These are phyloP conservation scores for Thinocorus orbignyianus DNA, from an alignment of 2,113 vertebrate species.

Conservation along the genomic window DNA sequence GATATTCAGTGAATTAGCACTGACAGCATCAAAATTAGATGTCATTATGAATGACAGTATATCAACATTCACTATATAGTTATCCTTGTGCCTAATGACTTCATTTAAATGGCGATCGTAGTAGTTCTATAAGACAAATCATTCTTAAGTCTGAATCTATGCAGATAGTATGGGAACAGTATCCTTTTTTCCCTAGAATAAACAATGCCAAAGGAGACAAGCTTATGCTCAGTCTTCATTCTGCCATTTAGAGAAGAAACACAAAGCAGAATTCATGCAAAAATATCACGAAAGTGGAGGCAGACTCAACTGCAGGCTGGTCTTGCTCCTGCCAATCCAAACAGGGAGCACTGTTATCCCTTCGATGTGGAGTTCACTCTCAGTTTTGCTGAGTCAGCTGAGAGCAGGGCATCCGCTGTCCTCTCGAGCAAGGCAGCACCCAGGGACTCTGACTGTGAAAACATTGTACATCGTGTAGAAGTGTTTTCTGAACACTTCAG, in stretches of 20 bases:
- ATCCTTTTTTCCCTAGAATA: neutral
- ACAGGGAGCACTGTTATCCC: neutral
- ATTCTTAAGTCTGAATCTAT: neutral
- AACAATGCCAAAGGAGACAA: neutral
- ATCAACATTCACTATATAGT: neutral
- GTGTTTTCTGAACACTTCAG: neutral
- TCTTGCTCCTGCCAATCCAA: neutral
- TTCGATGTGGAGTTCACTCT: neutral
- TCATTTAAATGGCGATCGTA: neutral
- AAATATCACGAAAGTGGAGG: neutral
- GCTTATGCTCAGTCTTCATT: neutral
- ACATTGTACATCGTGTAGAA: neutral
- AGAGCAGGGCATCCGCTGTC: neutral
- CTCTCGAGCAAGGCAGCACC: neutral
- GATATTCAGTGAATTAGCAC: neutral
- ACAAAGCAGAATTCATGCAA: neutral
- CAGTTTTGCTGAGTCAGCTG: neutral
- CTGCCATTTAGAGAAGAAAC: neutral
- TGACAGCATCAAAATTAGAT: neutral
- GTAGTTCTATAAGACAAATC: neutral
- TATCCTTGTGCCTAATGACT: neutral
- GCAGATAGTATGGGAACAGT: neutral
- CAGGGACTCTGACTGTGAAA: neutral
- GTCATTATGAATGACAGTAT: neutral
- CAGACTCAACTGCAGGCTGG: neutral